These are phyloP conservation scores for Eutolmus rufibarbis DNA, from an alignment of 2,888 invertebrate genomes.

Conservation along the genomic window DNA sequence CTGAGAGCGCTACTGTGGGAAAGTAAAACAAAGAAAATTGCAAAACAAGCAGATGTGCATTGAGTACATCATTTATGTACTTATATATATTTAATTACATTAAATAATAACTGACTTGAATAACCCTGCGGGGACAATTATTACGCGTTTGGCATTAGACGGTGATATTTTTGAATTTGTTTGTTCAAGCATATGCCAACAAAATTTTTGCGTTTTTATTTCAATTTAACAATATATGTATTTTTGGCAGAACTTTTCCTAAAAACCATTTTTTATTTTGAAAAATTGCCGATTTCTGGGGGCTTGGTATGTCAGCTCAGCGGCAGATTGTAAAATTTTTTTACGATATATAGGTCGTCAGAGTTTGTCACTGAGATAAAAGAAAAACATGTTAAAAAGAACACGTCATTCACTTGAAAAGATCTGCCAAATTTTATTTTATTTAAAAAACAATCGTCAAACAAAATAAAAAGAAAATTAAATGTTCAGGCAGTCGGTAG, in stretches of 20 bases:
- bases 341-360: background rate
- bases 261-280: background rate
- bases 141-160: background rate
- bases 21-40: background rate
- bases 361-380: background rate
- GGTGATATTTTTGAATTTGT: background rate
- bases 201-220: background rate
- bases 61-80: background rate
- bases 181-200: background rate
- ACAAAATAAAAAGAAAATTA: too few relatives aligned
- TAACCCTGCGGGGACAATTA: background rate
- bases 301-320: background rate
- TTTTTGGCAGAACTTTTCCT: background rate
- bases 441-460: too few relatives aligned
- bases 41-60: background rate
- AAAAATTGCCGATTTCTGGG: background rate
- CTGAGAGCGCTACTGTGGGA: background rate
- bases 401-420: background rate
- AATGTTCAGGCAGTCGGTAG: too few relatives aligned
- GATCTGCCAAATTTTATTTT: background rate
- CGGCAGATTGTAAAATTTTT: background rate
- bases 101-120: background rate
- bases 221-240: background rate
- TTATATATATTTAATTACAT: background rate
- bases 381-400: background rate